Base-by-base conservation (phyloP, 1,140 invertebrate species). In the Schlechtendalia chinensis region DNA sequence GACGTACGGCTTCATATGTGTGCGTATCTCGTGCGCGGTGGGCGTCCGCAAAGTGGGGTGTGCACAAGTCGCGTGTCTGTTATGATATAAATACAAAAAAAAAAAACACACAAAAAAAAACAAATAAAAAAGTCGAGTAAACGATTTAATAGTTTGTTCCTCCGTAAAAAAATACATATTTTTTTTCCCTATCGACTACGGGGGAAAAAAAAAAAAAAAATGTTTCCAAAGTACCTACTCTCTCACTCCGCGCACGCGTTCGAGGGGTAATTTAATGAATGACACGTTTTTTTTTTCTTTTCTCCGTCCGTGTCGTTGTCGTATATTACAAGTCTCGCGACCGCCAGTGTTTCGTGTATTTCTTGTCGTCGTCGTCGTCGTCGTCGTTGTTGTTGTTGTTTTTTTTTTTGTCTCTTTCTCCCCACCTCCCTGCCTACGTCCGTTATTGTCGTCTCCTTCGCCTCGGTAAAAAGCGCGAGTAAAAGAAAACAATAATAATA, bases 101-200 rank as follows among this genome's bases (percentile, higher is more conserved):
- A 39, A 74, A n/a, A 74, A 6, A 32, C 10, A 63, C 54, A 53
- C 54, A 58, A 74, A 56, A 45, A 74, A 22, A 74, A 17, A 39
- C 12, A 79, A 47, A 47, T 32, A 79, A 79, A 77, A 79, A 79
- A 79, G 75, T 79, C 58, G 75, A 79, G 32, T 79, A 79, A 79
- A 79, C 75, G 75, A 69, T 77, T 77, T 77, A 77, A 77, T 77
- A 77, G 75, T 79, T 79, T 79, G 58, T 63, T 79, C 39, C 72
- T 79, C 32, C 58, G 75, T 47, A 61, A 45, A 77, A 79, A 79
- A 77, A 79, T n/a, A 75, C n/a, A 75, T 22, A 59, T 61, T 50
- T 47, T 59, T n/a, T 79, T 75, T 58, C 47, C 59, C 27, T 53
- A 54, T 19, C 47, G 24, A 47, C 45, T 22, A 63, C 61, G 61